Evolutionary conservation across 2,797 vertebrate species (phyloP).

Genomic region (Microchirus variegatus): DNA sequence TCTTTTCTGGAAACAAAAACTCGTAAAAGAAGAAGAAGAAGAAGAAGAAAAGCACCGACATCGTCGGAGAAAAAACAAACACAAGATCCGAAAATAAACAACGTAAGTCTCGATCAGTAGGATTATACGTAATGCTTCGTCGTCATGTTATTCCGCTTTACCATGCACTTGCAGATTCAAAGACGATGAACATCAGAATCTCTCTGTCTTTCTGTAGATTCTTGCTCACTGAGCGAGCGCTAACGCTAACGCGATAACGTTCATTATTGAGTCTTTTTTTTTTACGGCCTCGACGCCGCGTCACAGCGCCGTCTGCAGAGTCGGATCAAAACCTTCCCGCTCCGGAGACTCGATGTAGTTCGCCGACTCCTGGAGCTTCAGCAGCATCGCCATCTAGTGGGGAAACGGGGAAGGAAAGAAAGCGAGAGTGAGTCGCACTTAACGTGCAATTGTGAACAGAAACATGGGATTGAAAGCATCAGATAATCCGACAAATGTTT

Average conservation of each 20-base stretch:
- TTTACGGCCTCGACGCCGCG: constrained; percentile 47
- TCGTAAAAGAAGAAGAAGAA: constrained; percentile 35
- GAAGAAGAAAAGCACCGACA: constrained; percentile 63
- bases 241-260: constrained; percentile 47
- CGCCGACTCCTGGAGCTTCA: constrained; percentile 98
- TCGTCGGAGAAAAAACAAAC: constrained; percentile 20
- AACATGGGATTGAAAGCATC: no score
- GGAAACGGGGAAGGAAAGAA: constrained; percentile 7
- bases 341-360: constrained; percentile 98
- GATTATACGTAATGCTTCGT: constrained; percentile 70
- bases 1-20: constrained; percentile 13
- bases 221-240: constrained; percentile 72
- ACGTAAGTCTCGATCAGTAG: constrained; percentile 38
- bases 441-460: no score
- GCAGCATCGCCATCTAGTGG: constrained; percentile 95
- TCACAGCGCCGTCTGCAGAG: constrained; percentile 79
- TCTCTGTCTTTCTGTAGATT: constrained; percentile 16
- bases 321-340: constrained; percentile 87
- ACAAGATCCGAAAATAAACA: constrained; percentile 11
- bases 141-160: constrained; percentile 73
- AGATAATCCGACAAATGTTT: no score
- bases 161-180: constrained; percentile 81
- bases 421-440: constrained; percentile 4
- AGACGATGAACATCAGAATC: constrained; percentile 52
- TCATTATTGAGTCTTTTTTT: constrained; percentile 55